These are phyloP conservation scores for Scaptomyza flava DNA, from an alignment of 2,888 invertebrate species.

Conservation along the genomic window DNA sequence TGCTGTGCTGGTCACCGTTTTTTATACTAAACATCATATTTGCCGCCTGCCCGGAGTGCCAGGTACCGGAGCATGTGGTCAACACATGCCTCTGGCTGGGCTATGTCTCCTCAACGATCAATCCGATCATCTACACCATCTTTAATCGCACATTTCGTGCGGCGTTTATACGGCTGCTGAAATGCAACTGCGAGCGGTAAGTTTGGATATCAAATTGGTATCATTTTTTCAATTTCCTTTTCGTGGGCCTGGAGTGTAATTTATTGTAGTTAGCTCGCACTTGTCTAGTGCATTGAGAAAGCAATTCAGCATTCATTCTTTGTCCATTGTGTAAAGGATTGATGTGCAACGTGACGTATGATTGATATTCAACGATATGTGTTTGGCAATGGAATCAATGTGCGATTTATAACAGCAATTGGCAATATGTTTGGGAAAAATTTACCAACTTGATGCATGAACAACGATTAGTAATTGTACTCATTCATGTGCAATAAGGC, in stretches of 20 bases:
- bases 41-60: slow-evolving; percentile 92
- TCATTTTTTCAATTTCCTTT: not conserved
- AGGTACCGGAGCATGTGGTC: slow-evolving; percentile 89
- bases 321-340: slow-evolving; percentile 36
- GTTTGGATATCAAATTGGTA: slow-evolving; percentile 29
- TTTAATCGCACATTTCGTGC: slow-evolving; percentile 96
- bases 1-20: slow-evolving; percentile 96
- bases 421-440: slow-evolving; percentile 28
- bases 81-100: slow-evolving; percentile 96
- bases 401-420: slow-evolving; percentile 27
- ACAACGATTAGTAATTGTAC: slow-evolving; percentile 36
- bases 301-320: slow-evolving; percentile 6
- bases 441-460: slow-evolving; percentile 31
- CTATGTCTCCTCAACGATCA: slow-evolving; percentile 96
- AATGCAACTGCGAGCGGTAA: slow-evolving; percentile 91
- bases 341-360: slow-evolving; percentile 74
- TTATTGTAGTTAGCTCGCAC: slow-evolving; percentile 34
- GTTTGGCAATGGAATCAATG: slow-evolving; percentile 40
- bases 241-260: slow-evolving; percentile 19
- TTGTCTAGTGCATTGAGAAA: not conserved
- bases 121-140: slow-evolving; percentile 96
- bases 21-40: slow-evolving; percentile 94
- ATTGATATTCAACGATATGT: slow-evolving; percentile 58
- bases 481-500: not conserved
- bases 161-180: slow-evolving; percentile 91